These are phyloP conservation scores for Zygothrica quintamaculata DNA, from an alignment of 2,888 invertebrate genomes.

Conservation along the genomic window DNA sequence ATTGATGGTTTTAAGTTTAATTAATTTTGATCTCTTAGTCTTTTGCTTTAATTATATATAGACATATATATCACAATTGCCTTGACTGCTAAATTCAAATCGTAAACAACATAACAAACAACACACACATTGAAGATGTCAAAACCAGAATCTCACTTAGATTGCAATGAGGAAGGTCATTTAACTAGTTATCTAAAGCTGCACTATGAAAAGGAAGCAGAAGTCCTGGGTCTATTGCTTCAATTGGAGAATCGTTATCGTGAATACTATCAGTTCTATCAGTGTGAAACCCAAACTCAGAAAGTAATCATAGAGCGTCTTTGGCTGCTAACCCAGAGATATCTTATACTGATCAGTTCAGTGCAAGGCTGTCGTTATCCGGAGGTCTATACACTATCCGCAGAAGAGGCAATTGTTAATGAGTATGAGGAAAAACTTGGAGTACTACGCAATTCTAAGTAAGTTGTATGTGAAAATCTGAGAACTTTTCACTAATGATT, in stretches of 20 bases:
- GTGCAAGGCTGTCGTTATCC: slow-evolving; percentile 71
- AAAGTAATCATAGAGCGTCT: slow-evolving; percentile 69
- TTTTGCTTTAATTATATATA: slow-evolving; percentile 12
- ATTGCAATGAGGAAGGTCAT: slow-evolving; percentile 51
- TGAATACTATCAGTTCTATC: slow-evolving; percentile 52
- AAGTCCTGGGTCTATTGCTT: slow-evolving; percentile 57
- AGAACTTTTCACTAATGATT: too few relatives aligned
- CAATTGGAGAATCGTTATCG: slow-evolving; percentile 64
- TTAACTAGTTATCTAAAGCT: slow-evolving; percentile 54
- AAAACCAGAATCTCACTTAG: too few relatives aligned
- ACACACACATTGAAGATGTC: too few relatives aligned
- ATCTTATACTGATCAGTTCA: slow-evolving; percentile 72
- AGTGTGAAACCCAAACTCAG: slow-evolving; percentile 68
- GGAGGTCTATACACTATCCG: slow-evolving; percentile 71
- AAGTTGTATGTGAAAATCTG: slow-evolving; percentile 6
- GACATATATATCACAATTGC: background rate
- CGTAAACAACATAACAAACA: too few relatives aligned
- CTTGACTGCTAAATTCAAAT: slow-evolving; percentile 4
- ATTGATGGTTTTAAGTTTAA: slow-evolving; percentile 39
- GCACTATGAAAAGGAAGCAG: slow-evolving; percentile 66
- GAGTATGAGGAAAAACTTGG: slow-evolving; percentile 77
- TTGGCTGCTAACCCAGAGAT: slow-evolving; percentile 81
- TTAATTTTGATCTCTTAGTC: slow-evolving; percentile 32
- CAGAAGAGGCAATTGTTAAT: slow-evolving; percentile 75
- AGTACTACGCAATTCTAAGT: slow-evolving; percentile 70